phyloP scores from a whole-genome alignment of 2,888 invertebrate species.

The Sesia bembeciformis region DNA sequence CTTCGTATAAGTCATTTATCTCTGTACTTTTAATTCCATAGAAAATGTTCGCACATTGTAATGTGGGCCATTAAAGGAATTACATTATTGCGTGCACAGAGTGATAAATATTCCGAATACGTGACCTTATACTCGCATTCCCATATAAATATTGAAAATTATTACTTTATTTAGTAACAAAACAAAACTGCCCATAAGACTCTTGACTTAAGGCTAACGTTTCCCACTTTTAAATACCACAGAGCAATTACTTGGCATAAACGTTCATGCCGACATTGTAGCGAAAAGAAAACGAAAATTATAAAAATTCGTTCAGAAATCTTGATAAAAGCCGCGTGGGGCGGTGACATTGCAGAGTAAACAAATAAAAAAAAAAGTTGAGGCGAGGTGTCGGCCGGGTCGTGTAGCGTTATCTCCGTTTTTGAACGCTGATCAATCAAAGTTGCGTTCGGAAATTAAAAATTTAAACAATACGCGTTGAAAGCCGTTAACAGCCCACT shows the following conservation, averaged over 20 bases:
- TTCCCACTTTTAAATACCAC: constrained; percentile 21
- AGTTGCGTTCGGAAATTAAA: constrained; percentile 41
- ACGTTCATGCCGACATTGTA: constrained; percentile 27
- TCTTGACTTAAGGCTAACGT: not conserved
- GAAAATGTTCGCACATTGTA: not conserved
- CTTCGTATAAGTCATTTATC: not conserved
- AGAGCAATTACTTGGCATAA: constrained; percentile 34
- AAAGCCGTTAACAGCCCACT: constrained; percentile 5
- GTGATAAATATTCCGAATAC: constrained; percentile 1
- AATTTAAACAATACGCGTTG: constrained; percentile 45
- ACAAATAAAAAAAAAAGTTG: constrained; percentile 20
- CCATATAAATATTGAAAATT: constrained; percentile 1
- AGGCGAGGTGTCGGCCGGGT: constrained; percentile 40
- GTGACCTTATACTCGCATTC: constrained; percentile 4
- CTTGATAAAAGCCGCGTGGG: constrained; percentile 44
- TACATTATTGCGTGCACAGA: not conserved
- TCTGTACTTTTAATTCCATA: not conserved
- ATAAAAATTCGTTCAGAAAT: constrained; percentile 22
- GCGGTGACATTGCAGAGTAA: constrained; percentile 39
- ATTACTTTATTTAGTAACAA: not conserved
- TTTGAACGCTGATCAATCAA: constrained; percentile 58
- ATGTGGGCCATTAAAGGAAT: not conserved
- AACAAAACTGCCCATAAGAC: not conserved
- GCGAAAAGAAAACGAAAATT: constrained; percentile 19
- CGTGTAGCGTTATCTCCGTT: constrained; percentile 54